phyloP scores from a whole-genome alignment of 2,113 vertebrate genomes.

The Melozone crissalis region DNA sequence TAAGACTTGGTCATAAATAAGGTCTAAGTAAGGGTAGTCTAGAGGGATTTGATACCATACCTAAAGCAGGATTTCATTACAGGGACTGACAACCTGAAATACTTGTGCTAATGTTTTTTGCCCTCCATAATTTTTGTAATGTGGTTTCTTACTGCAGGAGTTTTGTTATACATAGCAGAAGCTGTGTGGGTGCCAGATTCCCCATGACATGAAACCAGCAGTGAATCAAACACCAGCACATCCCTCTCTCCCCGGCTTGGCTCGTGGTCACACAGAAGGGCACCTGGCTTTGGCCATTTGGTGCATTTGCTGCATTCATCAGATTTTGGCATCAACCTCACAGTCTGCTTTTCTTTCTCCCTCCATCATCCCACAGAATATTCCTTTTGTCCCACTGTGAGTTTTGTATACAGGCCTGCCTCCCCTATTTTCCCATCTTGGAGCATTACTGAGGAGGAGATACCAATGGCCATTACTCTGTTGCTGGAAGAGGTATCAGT shows the following conservation, averaged over 20 bases:
- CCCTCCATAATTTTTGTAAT: not conserved
- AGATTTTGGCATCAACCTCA: not conserved
- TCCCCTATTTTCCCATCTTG: not conserved
- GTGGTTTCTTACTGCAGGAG: not conserved
- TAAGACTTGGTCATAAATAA: not conserved
- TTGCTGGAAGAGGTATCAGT: not conserved
- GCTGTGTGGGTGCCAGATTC: not conserved
- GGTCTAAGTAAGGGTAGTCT: not conserved
- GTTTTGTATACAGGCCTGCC: not conserved
- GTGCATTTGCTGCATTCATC: not conserved
- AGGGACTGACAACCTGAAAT: not conserved
- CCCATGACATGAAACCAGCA: not conserved
- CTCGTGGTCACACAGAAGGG: not conserved
- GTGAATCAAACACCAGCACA: not conserved
- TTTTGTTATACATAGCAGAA: constrained; percentile 5
- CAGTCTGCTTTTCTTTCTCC: not conserved
- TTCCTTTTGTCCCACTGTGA: not conserved
- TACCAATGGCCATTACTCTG: not conserved
- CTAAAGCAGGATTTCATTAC: not conserved
- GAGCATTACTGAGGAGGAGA: not conserved
- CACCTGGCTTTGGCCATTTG: not conserved
- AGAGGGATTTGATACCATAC: not conserved
- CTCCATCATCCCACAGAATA: not conserved
- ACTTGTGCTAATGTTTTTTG: not conserved
- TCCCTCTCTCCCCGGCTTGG: not conserved